A percentile compares a stretch with the other conserved stretches of the same genome.
phyloP scores from a whole-genome alignment of 2,888 invertebrate species.

The Lordiphosa fenestrarum region DNA sequence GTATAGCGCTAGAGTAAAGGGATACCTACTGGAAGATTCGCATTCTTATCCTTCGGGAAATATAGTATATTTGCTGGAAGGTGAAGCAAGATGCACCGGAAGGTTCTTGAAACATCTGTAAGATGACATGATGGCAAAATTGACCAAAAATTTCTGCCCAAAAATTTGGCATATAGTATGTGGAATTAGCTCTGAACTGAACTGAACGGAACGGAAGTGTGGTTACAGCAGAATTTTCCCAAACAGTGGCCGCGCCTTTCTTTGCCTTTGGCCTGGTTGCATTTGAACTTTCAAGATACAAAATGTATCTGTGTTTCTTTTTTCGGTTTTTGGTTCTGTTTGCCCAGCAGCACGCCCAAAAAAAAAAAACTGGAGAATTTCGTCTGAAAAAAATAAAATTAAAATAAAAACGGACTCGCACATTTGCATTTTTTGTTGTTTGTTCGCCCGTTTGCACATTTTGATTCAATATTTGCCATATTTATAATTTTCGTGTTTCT shows the following conservation, averaged over 20 bases:
- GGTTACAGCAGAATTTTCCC: background rate
- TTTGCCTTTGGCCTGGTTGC: constrained; percentile 58
- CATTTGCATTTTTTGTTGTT: constrained; percentile 59
- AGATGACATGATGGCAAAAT: too few species aligned
- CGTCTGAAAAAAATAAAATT: background rate
- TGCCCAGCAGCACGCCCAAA: constrained; percentile 44
- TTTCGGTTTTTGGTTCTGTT: constrained; percentile 29
- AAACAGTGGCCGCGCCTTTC: constrained; percentile 54
- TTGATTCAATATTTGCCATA: constrained; percentile 47
- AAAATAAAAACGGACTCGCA: constrained; percentile 11
- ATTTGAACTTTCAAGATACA: constrained; percentile 21
- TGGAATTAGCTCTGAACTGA: too few species aligned
- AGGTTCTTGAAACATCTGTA: too few species aligned
- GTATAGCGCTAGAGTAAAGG: too few species aligned
- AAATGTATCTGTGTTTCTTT: constrained; percentile 11
- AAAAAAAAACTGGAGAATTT: constrained; percentile 23
- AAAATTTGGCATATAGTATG: too few species aligned
- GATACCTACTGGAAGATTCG: too few species aligned
- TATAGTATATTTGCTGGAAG: too few species aligned
- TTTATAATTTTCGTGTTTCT: constrained; percentile 23
- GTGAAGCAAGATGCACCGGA: too few species aligned
- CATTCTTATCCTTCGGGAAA: too few species aligned
- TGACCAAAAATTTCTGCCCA: too few species aligned
- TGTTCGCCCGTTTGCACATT: constrained; percentile 47
- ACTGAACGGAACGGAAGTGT: too few species aligned